Evolutionary conservation across 2,113 vertebrate species (phyloP), one percentile per base, ranked within the genome.

Genomic region (Toxostoma redivivum): DNA sequence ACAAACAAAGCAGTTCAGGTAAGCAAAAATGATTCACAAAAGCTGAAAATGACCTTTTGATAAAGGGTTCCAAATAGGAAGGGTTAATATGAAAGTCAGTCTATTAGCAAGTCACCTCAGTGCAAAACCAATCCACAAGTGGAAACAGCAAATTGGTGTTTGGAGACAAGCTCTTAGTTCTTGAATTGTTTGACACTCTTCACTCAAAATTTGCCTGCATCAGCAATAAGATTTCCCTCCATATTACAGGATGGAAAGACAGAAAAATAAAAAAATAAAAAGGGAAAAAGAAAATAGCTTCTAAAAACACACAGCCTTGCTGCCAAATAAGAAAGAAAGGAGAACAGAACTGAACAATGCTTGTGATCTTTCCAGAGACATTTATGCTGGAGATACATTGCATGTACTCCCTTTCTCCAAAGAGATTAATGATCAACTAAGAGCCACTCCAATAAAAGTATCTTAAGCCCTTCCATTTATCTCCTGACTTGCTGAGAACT

Each of bases 401-500:
- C 8, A 0, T 28, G 47, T 70, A 91, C 64, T 95, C 84, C 78
- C 54, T 82, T 82, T 82, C 82, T 89, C 72, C 85, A 92, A 65
- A 57, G 12, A 33, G 94, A 95, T 95, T 96, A 96, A 82, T 47
- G 64, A 90, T 58, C 86, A 91, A 40, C 60, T 48, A 92, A 45
- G 48, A 92, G 89, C 76, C 62, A 88, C 82, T 81, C 81, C 82
- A 93, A 54, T 54, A 45, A 82, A 94, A 93, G 76, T 67, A 92
- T 93, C 95, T 90, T 92, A 97, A 92, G 85, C 77, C 47, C 91
- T 50, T 18, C 9, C 42, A 57, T 85, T 96, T 90, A 96, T 97
- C 97, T 92, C 74, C 66, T 74, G 70, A 79, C 73, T 89, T 84
- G 65, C 50, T 71, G 69, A 92, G 53, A 96, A 95, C 50, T 95